Conservation (phyloP, 2,797 vertebrate genomes). For the Leucoraja ocellata region DNA sequence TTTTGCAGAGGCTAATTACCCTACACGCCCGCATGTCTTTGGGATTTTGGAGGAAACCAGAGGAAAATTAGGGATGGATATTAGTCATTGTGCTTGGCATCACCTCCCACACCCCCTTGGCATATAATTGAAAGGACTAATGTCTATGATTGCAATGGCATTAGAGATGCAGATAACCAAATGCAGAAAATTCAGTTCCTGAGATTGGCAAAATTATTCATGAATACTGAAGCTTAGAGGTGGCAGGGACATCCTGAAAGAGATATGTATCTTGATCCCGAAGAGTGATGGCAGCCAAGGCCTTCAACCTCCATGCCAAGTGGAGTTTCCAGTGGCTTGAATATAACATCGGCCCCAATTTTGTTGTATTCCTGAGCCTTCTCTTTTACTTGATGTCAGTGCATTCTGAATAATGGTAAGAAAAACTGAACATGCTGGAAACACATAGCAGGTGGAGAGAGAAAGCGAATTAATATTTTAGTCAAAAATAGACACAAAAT, state of each 20-base stretch:
- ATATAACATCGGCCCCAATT: background rate
- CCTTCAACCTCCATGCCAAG: background rate
- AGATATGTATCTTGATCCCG: background rate
- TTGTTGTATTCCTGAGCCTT: background rate
- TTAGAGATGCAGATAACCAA: background rate
- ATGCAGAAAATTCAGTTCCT: background rate
- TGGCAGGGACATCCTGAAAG: background rate
- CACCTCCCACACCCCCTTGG: no score
- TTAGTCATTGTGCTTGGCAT: no score
- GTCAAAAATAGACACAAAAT: no score
- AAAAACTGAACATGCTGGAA: no score
- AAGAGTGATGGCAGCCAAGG: background rate
- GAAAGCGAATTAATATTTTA: no score
- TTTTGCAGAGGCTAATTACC: no score
- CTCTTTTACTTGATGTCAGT: background rate
- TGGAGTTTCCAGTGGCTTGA: background rate
- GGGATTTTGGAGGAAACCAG: no score
- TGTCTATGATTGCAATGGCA: background rate
- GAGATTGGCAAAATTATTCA: background rate
- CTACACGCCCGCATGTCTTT: no score
- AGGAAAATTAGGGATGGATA: no score
- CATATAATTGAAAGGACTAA: no score
- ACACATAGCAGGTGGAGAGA: no score
- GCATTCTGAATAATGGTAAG: no score
- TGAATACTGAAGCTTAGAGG: background rate